Evolutionary conservation across 2,888 invertebrate genomes (phyloP).

Genomic region (Cinara cedri): DNA sequence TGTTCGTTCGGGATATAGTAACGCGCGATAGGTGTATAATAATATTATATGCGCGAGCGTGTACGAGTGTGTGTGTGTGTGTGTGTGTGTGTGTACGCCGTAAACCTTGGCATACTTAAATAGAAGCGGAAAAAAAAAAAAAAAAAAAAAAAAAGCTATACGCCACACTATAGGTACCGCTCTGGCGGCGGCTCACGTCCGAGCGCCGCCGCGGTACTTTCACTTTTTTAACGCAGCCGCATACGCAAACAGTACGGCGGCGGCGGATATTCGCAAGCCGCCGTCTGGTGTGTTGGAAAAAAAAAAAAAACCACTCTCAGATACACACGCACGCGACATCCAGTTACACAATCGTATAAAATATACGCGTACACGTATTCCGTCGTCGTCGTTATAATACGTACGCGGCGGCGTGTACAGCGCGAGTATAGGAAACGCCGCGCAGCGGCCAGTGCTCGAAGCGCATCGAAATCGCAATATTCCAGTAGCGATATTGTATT

Average conservation of each 20-base stretch:
- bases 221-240: constrained; percentile 45
- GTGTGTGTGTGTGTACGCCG: neutral
- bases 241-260: constrained; percentile 22
- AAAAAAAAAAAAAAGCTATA: constrained; percentile 33
- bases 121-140: constrained; percentile 47
- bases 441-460: neutral
- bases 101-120: constrained; percentile 56
- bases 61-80: neutral
- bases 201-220: constrained; percentile 25
- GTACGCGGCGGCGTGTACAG: neutral
- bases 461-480: neutral
- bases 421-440: neutral
- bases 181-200: constrained; percentile 40
- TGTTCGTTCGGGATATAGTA: too few relatives aligned
- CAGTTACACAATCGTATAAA: constrained; percentile 42
- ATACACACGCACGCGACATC: constrained; percentile 5
- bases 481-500: constrained; percentile 8
- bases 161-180: neutral
- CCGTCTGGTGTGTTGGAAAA: constrained; percentile 45
- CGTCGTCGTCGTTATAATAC: neutral
- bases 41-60: neutral
- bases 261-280: constrained; percentile 42
- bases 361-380: neutral
- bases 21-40: neutral
- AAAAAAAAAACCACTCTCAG: neutral